phyloP scores from a whole-genome alignment of 2,797 vertebrate genomes.

The Chelidonichthys spinosus region DNA sequence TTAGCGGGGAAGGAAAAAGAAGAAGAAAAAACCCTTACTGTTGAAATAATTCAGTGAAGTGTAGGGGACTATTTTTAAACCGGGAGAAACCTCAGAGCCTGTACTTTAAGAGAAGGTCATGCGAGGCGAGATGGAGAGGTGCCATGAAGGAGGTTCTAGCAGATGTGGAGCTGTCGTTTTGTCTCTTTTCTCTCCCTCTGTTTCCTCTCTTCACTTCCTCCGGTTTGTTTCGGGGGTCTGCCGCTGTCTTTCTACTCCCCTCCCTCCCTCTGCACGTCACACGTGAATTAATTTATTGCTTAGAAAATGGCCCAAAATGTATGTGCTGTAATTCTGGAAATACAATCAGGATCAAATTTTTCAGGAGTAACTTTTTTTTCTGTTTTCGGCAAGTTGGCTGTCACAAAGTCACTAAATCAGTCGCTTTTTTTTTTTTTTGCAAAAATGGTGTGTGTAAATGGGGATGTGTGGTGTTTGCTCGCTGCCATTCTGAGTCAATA shows the following conservation, averaged over 20 bases:
- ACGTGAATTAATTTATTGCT: conserved; percentile 11
- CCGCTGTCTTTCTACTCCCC: conserved; percentile 15
- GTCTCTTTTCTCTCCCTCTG: conserved; percentile 45
- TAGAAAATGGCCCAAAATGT: conserved; percentile 1
- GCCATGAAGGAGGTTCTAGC: conserved; percentile 82
- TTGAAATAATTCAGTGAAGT: conserved; percentile 75
- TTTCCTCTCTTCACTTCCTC: conserved; percentile 61
- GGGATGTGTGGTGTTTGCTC: conserved; percentile 50
- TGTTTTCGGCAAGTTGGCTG: conserved; percentile 8
- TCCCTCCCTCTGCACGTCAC: background rate
- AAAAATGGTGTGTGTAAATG: conserved; percentile 48
- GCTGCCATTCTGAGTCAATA: conserved; percentile 60
- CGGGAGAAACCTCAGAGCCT: conserved; percentile 86
- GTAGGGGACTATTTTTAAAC: conserved; percentile 83
- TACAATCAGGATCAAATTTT: conserved; percentile 15
- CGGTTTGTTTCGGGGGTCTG: conserved; percentile 33
- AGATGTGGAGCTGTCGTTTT: conserved; percentile 75
- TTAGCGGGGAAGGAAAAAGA: conserved; percentile 61
- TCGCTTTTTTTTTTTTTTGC: conserved; percentile 5
- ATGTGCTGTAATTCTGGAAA: background rate
- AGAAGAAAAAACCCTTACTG: conserved; percentile 35
- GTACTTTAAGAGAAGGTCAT: conserved; percentile 86
- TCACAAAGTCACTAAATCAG: conserved; percentile 32
- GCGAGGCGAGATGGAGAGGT: conserved; percentile 88
- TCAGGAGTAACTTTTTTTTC: conserved; percentile 1